Conservation (phyloP, 2,888 invertebrate species). For the Trileptium ribeirensis region DNA sequence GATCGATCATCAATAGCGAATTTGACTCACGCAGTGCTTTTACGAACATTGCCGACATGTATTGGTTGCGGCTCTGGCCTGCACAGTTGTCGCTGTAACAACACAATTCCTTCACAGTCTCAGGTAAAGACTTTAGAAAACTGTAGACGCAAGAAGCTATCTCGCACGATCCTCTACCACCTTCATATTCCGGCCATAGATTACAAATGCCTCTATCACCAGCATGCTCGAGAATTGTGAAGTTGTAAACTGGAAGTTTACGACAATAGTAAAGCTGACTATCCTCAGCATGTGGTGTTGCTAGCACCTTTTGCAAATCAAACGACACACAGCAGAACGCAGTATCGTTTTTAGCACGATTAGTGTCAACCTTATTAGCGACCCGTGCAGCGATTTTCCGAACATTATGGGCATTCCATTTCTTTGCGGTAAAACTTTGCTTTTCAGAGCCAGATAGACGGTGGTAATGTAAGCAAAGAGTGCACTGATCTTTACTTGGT, state of each 20-base stretch:
- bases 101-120: not conserved
- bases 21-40: not conserved
- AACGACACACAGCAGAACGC: not conserved
- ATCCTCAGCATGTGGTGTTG: not conserved
- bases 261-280: not conserved
- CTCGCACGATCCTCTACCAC: not conserved
- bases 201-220: not conserved
- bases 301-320: not conserved
- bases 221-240: not conserved
- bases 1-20: not conserved
- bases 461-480: not conserved
- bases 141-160: not conserved
- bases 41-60: not conserved
- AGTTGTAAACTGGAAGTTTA: not conserved
- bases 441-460: not conserved
- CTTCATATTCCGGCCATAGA: not conserved
- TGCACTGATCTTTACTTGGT: not conserved
- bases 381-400: not conserved
- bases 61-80: not conserved
- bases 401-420: not conserved
- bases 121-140: not conserved
- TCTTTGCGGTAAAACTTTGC: not conserved
- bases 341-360: not conserved
- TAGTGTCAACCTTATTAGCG: not conserved
- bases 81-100: not conserved